Evolutionary conservation across 1,140 invertebrate species (phyloP), one percentile per base, ranked within the genome.

Genomic region (Bicyclus anynana): DNA sequence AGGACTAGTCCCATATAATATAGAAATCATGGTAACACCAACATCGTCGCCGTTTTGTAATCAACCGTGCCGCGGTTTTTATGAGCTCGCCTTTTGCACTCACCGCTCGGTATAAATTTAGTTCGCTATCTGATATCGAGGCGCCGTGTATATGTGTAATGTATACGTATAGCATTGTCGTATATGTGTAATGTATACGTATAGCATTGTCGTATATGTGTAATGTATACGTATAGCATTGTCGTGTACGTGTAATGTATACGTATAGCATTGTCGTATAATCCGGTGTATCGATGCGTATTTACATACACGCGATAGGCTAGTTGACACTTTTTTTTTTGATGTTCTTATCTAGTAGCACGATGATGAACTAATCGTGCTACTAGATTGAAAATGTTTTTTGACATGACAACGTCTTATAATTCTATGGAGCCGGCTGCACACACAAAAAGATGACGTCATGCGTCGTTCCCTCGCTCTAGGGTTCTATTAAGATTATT

Each of bases 51-150:
- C 65, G 77, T 74, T 80, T 81, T 77, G 82, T 82, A 85, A 85
- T 85, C 80, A 84, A 84, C 61, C 69, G 73, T 53, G 73, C 75
- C 80, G 77, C 80, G 75, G 65, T 82, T 85, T 84, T 85, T 83
- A 83, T 74, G 82, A 85, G 71, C 48, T 62, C 73, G 71, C 72
- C 76, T 76, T 77, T 79, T 70, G 73, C 70, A 69, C 69, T 64
- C 74, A 59, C 69, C 72, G 77, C 65, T 65, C 66, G 59, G 71
- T 74, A 76, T 81, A 80, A 76, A 84, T 82, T 80, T 80, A 77
- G 72, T 69, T 55, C 63, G 67, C 67, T 72, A 80, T 77, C 75
- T 77, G 74, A 77, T 78, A 74, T 74, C 67, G 71, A 71, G 69
- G 64, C 62, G 65, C 54, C 53, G 64, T 58, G 62, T 69, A 70